Evolutionary conservation across 2,797 vertebrate species (phyloP).

Genomic region (Pipistrellus pipistrellus): DNA sequence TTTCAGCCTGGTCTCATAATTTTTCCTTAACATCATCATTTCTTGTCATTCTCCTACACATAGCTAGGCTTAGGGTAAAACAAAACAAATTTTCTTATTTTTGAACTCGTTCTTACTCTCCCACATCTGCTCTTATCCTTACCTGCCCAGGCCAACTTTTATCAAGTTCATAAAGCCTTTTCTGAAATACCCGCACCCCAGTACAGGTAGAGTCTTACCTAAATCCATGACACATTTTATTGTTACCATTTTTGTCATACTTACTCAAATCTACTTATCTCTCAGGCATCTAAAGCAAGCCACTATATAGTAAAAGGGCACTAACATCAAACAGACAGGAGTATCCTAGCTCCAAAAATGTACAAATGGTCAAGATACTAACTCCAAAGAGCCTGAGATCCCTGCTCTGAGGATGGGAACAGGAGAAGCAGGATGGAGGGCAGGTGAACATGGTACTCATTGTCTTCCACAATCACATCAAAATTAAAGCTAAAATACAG

Average conservation of each 20-base stretch:
- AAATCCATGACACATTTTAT: background rate
- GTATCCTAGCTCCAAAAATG: background rate
- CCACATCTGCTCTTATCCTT: background rate
- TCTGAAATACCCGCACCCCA: background rate
- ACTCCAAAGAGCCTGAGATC: background rate
- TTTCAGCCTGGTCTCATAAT: background rate
- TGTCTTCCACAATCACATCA: too few species aligned
- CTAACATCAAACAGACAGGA: background rate
- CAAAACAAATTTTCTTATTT: conserved; percentile 18
- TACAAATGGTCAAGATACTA: background rate
- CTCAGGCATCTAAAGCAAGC: background rate
- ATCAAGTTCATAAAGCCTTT: conserved; percentile 24
- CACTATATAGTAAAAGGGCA: background rate
- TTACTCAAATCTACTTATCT: background rate
- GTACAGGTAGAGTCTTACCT: background rate
- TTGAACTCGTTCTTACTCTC: conserved; percentile 32
- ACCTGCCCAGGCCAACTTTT: background rate
- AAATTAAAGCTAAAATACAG: too few species aligned
- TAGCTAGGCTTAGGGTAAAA: conserved; percentile 12
- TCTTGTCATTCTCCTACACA: background rate
- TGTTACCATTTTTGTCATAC: background rate
- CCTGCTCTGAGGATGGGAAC: background rate
- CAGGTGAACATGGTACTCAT: too few species aligned
- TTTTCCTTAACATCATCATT: background rate
- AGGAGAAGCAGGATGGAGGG: too few species aligned